These are phyloP conservation scores for Kryphioiulus occultus DNA, from an alignment of 2,888 invertebrate genomes.

Conservation along the genomic window DNA sequence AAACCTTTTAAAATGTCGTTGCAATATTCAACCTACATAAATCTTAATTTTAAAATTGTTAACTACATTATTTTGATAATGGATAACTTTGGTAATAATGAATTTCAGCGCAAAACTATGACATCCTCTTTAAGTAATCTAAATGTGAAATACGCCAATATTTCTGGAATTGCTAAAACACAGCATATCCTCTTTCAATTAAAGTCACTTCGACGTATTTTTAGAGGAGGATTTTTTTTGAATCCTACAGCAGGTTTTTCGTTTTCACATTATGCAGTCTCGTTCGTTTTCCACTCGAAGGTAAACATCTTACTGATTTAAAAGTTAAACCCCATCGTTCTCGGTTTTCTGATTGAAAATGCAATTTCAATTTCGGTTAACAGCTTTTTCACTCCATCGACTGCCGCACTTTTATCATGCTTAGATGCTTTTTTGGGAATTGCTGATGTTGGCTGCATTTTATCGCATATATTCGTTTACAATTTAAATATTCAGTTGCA, in stretches of 20 bases:
- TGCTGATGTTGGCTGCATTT: neutral
- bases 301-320: neutral
- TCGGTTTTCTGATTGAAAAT: neutral
- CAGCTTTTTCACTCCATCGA: neutral
- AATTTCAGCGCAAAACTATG: too few species aligned
- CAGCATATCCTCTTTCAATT: too few species aligned
- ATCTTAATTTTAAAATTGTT: too few species aligned
- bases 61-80: too few species aligned
- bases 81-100: too few species aligned
- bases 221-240: neutral
- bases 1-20: too few species aligned
- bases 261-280: neutral
- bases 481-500: slow-evolving; percentile 38
- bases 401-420: slow-evolving; percentile 14
- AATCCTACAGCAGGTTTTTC: neutral
- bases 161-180: too few species aligned
- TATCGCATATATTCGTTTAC: neutral
- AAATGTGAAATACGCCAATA: too few species aligned
- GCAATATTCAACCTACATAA: too few species aligned
- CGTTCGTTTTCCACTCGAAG: neutral
- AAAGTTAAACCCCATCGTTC: neutral
- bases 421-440: neutral
- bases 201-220: neutral
- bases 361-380: neutral
- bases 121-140: too few species aligned